phyloP scores from a whole-genome alignment of 2,797 vertebrate species.

The Protonibea diacanthus region DNA sequence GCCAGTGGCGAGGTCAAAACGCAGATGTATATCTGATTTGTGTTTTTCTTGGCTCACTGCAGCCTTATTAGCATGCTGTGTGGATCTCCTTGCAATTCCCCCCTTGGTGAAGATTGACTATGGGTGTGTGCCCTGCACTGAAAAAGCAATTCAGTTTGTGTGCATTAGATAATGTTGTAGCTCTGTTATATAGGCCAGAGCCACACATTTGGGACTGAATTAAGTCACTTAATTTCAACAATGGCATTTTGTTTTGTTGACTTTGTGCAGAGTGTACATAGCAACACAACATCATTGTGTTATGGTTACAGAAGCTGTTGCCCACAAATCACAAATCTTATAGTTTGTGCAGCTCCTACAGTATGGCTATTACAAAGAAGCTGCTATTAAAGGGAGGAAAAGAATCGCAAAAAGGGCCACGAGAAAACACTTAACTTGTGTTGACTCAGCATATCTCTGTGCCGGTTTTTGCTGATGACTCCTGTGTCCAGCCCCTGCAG shows the following conservation, averaged over 20 bases:
- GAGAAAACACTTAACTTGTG: slow-evolving; percentile 56
- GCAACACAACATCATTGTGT: slow-evolving; percentile 25
- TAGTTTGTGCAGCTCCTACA: not conserved
- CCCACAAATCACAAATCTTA: slow-evolving; percentile 14
- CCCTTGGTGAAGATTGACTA: slow-evolving; percentile 28
- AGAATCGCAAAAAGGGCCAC: slow-evolving; percentile 28
- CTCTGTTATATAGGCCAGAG: slow-evolving; percentile 36
- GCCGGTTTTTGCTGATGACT: slow-evolving; percentile 48
- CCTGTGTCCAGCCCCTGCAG: slow-evolving; percentile 35
- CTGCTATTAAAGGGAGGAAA: slow-evolving; percentile 17
- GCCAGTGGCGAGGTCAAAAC: slow-evolving; percentile 49
- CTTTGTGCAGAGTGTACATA: slow-evolving; percentile 17
- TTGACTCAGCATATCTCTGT: slow-evolving; percentile 51
- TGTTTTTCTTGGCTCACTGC: slow-evolving; percentile 66
- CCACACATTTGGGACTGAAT: slow-evolving; percentile 45
- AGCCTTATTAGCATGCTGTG: slow-evolving; percentile 65
- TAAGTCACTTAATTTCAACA: slow-evolving; percentile 48
- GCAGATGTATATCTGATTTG: slow-evolving; percentile 69
- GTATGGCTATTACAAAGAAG: slow-evolving; percentile 27
- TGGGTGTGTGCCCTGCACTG: slow-evolving; percentile 16
- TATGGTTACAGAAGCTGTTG: slow-evolving; percentile 26
- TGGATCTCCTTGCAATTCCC: slow-evolving; percentile 49
- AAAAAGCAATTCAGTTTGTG: slow-evolving; percentile 50
- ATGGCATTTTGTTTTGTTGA: slow-evolving; percentile 30
- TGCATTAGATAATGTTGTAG: slow-evolving; percentile 40